Conservation (phyloP, 1,140 invertebrate species). For the Adoxophyes honmai region DNA sequence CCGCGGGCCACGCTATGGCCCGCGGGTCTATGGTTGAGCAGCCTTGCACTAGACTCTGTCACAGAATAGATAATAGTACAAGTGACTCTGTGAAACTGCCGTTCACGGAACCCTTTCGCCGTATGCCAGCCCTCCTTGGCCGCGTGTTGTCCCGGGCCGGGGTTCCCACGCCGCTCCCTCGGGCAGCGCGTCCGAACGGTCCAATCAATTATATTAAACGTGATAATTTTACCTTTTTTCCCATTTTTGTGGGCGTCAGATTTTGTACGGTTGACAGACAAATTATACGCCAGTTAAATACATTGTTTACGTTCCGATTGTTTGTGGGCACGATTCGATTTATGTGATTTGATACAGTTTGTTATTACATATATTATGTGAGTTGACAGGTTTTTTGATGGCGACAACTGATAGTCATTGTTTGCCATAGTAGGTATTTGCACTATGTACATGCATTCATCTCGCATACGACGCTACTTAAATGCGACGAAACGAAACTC, state of each 20-base stretch:
- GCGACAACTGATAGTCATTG: no score
- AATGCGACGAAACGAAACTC: no score
- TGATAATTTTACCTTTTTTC: conserved; percentile 63
- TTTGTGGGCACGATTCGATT: conserved; percentile 5
- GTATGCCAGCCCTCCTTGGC: not conserved
- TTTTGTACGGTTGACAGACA: conserved; percentile 59
- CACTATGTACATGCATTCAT: no score
- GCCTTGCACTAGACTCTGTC: no score
- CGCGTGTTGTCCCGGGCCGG: not conserved
- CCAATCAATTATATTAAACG: conserved; percentile 74
- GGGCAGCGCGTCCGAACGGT: conserved; percentile 61
- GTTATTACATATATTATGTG: no score
- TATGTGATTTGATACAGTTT: not conserved
- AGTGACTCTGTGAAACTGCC: no score
- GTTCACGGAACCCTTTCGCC: not conserved
- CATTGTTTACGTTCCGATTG: conserved; percentile 28
- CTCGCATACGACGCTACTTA: no score
- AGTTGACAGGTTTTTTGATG: no score
- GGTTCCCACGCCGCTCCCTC: conserved; percentile 62
- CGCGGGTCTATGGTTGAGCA: no score
- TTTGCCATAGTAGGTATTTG: no score
- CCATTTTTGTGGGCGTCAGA: conserved; percentile 20
- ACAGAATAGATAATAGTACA: no score
- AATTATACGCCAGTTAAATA: conserved; percentile 62
- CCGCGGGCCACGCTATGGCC: no score